These are phyloP conservation scores for Cataglyphis altisquamis DNA, from an alignment of 2,888 invertebrate species.

Conservation along the genomic window DNA sequence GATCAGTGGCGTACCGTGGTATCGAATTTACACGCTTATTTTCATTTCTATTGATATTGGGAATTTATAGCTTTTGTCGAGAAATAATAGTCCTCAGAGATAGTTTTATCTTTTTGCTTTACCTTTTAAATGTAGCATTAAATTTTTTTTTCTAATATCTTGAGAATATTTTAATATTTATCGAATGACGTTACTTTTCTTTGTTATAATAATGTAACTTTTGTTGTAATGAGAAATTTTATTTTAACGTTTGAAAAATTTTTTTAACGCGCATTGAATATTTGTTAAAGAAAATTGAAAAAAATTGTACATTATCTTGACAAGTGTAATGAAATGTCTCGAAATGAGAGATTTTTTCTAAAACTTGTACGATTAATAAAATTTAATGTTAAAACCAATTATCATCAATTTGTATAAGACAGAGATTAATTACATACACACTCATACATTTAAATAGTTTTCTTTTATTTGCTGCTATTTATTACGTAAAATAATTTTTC, in stretches of 20 bases:
- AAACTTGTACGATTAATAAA: neutral
- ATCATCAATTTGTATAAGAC: neutral
- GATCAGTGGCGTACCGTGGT: conserved; percentile 48
- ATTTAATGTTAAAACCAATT: neutral
- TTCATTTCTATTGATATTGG: neutral
- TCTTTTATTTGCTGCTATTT: neutral
- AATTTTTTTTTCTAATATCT: neutral
- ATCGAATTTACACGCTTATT: conserved; percentile 28
- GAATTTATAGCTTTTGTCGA: neutral
- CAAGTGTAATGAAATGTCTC: neutral
- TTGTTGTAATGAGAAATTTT: too few relatives aligned
- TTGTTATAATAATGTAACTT: too few relatives aligned
- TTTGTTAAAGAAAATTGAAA: too few relatives aligned
- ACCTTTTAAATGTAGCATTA: neutral
- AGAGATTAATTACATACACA: too few relatives aligned
- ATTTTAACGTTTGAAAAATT: too few relatives aligned
- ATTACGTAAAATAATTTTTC: neutral
- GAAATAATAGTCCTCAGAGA: neutral
- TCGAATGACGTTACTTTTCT: too few relatives aligned
- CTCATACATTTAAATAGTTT: neutral
- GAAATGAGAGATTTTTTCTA: neutral
- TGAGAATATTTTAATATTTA: neutral
- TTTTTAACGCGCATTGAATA: too few relatives aligned
- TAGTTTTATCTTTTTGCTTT: neutral
- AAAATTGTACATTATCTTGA: too few relatives aligned